Base-by-base conservation (phyloP, 2,888 invertebrate genomes). In the Drepana falcataria region DNA sequence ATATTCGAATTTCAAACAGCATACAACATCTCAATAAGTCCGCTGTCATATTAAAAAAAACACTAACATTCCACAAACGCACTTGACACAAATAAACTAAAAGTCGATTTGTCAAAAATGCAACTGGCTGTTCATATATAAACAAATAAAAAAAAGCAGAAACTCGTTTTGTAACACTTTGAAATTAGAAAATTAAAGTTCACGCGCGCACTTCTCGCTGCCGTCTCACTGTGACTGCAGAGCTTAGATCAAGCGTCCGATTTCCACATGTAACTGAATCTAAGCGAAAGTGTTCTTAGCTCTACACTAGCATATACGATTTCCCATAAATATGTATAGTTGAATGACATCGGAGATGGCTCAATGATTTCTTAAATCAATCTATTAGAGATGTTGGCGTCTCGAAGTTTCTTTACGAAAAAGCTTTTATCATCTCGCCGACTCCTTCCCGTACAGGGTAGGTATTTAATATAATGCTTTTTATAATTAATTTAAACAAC, bases 251-350 rank as follows among this genome's bases (percentile, higher is more conserved):
- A 77, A 72, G 72, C 64, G 65, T 67, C 21, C 81, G 37, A 37
- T 37, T 84, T 84, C 80, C 79, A 80, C 79, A 72, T 68, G 81
- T 79, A 77, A 80, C 77, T 68, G 57, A 53, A 49, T 21, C 37
- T 54, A 53, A 76, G 86, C 87, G 89, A 88, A 89, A 89, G 89
- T 88, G 73, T 59, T 66, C 63, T 58, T 59, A 62, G 60, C 55
- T 59, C 56, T 61, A 35, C n/a, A 40, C 33, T 49, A 40, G 59
- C 61, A 58, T 49, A 53, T 57, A 60, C 59, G 59, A 67, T 75
- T 76, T 74, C 75, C 69, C 62, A 60, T 61, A 58, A 53, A 68
- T 71, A 75, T 62, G 59, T 59, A 64, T 61, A 59, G 71, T 71
- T 65, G 70, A 77, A 73, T 73, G 72, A 74, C 72, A 64, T 63